Base-by-base conservation (phyloP, 2,888 invertebrate genomes). In the Euplagia quadripunctaria region DNA sequence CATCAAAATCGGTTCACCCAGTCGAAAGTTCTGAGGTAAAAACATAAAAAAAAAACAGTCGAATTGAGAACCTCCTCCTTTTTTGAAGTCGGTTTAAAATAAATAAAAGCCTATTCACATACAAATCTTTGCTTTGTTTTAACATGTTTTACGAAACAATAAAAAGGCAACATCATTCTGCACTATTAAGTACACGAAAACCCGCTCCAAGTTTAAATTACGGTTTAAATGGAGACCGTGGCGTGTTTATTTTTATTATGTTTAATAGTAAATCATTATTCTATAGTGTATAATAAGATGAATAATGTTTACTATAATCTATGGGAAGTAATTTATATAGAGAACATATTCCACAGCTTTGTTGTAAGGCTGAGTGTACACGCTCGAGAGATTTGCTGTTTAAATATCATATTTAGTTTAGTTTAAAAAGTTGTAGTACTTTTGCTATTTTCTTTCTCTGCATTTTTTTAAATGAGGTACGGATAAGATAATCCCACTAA, bases 261-360 rank as follows among this genome's bases (percentile, higher is more conserved):
- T 71, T 61, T 65, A 81, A 78, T 84, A 79, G 64, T 79, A 77
- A 77, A 79, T 85, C 74, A 82, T 80, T 82, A 75, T 76, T 80
- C 78, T 79, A 80, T 85, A 72, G 72, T 68, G 63, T 73, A 64
- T 83, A 85, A 85, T 82, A 78, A 70, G 76, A 70, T 66, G 72
- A 71, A 79, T 68, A 64, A 55, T 16, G 17, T 14, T 52, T 64
- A 42, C 66, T 55, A 46, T 76, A 80, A 83, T 80, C 63, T 82
- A 78, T 83, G 79, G 9, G 71, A 77, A 64, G 77, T 76, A 73
- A 83, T 85, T 83, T 79, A 72, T 82, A 80, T 64, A 63, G 68
- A 75, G 72, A 72, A 76, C 72, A 73, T 74, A n/a, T 42, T 31
- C 31, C 68, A 31, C 64, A 16, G 64, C 42, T 68, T 42, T 66